Evolutionary conservation across 2,113 vertebrate species (phyloP).

Genomic region (Camelus bactrianus): DNA sequence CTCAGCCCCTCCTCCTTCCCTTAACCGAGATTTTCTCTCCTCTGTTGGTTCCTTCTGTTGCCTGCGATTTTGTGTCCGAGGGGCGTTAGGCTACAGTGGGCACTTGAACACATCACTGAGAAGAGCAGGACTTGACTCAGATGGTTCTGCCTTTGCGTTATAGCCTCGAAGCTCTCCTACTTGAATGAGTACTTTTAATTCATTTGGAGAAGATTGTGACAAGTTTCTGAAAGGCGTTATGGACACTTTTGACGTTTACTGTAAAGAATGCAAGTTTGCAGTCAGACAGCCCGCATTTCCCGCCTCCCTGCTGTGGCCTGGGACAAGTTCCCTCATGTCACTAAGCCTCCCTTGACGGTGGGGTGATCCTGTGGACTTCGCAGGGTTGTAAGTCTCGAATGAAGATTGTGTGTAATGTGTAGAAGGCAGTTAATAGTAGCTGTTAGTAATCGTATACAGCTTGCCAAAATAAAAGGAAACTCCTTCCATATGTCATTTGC

Average conservation of each 20-base stretch:
- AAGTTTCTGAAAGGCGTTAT: not conserved
- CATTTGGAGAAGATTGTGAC: not conserved
- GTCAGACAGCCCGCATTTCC: not conserved
- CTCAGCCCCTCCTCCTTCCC: not conserved
- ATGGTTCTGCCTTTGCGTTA: not conserved
- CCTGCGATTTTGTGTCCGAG: not conserved
- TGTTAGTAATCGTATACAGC: not conserved
- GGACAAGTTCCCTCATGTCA: not conserved
- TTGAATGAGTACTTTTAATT: not conserved
- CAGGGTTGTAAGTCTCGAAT: not conserved
- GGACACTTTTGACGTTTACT: not conserved
- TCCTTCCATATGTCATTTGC: not conserved
- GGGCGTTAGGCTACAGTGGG: not conserved
- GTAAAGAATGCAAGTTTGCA: not conserved
- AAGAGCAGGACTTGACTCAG: rapidly evolving
- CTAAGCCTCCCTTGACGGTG: not conserved
- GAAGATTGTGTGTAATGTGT: not conserved
- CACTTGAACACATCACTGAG: not conserved
- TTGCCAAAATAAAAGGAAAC: not conserved
- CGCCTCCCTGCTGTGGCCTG: rapidly evolving
- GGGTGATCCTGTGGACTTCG: not conserved
- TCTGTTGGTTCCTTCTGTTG: not conserved
- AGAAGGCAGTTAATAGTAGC: too few species aligned
- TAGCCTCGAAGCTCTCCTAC: not conserved
- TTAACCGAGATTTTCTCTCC: not conserved